Evolutionary conservation across 2,888 invertebrate species (phyloP), one percentile per base, ranked within the genome.

Genomic region (Spodoptera littoralis): DNA sequence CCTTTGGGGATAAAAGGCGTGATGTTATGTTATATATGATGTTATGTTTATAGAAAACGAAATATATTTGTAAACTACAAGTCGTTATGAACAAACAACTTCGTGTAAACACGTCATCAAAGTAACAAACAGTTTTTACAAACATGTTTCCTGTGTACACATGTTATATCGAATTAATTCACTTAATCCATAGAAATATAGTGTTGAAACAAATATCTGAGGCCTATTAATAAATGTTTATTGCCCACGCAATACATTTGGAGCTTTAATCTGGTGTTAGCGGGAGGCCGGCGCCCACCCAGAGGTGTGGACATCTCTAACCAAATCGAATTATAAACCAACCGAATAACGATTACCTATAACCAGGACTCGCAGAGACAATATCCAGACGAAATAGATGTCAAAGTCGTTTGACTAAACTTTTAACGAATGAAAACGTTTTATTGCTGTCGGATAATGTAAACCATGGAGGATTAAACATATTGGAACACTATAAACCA

Each of bases 281-380:
- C 92, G 90, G 92, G 92, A 86, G 91, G 82, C 87, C 91, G 84
- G 83, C 85, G 91, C 88, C 93, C 93, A 93, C 93, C 93, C 94
- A 92, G 88, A 92, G 92, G 91, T 91, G 91, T 91, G 88, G 92
- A 92, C 92, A 90, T 88, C 81, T 89, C 83, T 76, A 84, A 90
- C 89, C 85, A 92, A 91, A 92, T 92, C 92, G 88, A 92, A 92
- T 92, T 92, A 92, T 87, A 88, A 81, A 80, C 80, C 66, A 75
- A 86, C 87, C 80, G 79, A 77, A 72, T 74, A 69, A 62, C 54
- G 58, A 56, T 66, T 81, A 68, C 75, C 50, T 57, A 65, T 64
- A 62, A 62, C 41, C 48, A 43, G 61, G 48, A 58, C 64, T 46
- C 47, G 1, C 9, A 56, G n/a, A 47, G 49, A 49, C 70, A 73